Percentiles rank a stretch among this genome's conserved stretches.
Evolutionary conservation across 2,888 invertebrate genomes (phyloP).

Genomic region (Gandaritis pyraliata): DNA sequence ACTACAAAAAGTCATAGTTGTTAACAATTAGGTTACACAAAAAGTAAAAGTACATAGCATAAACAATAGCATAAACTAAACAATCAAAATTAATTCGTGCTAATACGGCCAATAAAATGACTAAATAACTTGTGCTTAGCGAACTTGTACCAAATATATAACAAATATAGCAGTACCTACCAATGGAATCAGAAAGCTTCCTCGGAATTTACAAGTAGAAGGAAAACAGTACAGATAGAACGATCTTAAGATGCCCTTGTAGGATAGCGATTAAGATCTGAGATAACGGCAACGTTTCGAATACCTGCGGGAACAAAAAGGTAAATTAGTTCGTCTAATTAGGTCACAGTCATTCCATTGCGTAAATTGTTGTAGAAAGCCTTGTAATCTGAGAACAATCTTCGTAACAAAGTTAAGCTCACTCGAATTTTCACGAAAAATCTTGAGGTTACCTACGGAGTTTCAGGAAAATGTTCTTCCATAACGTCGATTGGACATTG

Average conservation of each 20-base stretch:
- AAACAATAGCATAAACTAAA: no score
- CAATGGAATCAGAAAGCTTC: background rate
- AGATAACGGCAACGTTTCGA: slow-evolving; percentile 32
- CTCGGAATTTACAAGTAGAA: slow-evolving; percentile 4
- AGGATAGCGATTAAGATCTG: slow-evolving; percentile 30
- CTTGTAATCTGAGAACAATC: slow-evolving; percentile 40
- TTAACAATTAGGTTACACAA: no score
- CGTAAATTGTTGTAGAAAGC: slow-evolving; percentile 37
- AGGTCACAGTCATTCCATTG: slow-evolving; percentile 39
- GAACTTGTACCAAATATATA: background rate
- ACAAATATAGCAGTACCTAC: background rate
- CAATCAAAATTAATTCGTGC: no score
- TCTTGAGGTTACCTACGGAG: slow-evolving; percentile 10
- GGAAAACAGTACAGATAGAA: slow-evolving; percentile 25
- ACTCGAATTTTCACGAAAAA: slow-evolving; percentile 21
- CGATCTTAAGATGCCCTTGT: slow-evolving; percentile 22
- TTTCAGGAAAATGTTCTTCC: slow-evolving; percentile 15
- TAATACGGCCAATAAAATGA: no score
- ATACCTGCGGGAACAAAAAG: slow-evolving; percentile 40
- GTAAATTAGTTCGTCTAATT: slow-evolving; percentile 42
- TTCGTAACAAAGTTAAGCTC: slow-evolving; percentile 31
- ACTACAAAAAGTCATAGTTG: no score
- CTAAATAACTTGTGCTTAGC: background rate
- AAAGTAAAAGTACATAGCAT: no score
- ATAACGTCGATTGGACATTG: slow-evolving; percentile 13